A percentile compares a stretch with the other conserved stretches of the same genome.
These are phyloP conservation scores for Gopherus evgoodei DNA, from an alignment of 2,113 vertebrate species.

Conservation along the genomic window DNA sequence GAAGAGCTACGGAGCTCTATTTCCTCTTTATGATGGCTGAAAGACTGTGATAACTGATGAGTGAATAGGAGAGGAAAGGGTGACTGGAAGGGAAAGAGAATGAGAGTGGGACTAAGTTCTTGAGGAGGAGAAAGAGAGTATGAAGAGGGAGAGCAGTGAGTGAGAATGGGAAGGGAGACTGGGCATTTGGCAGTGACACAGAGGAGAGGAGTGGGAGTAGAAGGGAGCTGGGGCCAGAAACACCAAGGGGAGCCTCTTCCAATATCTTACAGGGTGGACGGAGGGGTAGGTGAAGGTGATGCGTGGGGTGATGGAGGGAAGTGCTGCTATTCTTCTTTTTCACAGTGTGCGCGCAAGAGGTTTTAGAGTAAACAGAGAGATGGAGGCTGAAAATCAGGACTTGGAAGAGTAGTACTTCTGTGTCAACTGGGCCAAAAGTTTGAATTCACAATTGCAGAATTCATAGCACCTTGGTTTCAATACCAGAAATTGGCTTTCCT, in stretches of 20 bases:
- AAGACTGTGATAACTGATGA: not conserved
- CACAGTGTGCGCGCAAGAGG: accelerated
- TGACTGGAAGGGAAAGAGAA: not conserved
- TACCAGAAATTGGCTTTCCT: not conserved
- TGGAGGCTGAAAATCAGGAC: not conserved
- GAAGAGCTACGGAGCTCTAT: not conserved
- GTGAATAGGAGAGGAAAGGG: not conserved
- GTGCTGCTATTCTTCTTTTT: not conserved
- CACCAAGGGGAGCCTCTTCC: not conserved
- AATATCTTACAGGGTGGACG: not conserved
- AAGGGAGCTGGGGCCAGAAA: not conserved
- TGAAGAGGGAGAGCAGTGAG: not conserved
- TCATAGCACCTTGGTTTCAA: not conserved
- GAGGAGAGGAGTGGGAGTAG: not conserved
- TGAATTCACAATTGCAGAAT: accelerated
- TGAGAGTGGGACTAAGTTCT: not conserved
- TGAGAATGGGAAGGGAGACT: not conserved
- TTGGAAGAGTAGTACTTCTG: not conserved
- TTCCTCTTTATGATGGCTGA: not conserved
- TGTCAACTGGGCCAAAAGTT: not conserved
- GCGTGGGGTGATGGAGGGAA: not conserved
- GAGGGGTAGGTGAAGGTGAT: accelerated
- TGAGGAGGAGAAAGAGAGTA: not conserved
- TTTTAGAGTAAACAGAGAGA: accelerated
- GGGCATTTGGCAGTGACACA: not conserved